phyloP scores from a whole-genome alignment of 2,888 invertebrate species.

The Melitaea athalia region DNA sequence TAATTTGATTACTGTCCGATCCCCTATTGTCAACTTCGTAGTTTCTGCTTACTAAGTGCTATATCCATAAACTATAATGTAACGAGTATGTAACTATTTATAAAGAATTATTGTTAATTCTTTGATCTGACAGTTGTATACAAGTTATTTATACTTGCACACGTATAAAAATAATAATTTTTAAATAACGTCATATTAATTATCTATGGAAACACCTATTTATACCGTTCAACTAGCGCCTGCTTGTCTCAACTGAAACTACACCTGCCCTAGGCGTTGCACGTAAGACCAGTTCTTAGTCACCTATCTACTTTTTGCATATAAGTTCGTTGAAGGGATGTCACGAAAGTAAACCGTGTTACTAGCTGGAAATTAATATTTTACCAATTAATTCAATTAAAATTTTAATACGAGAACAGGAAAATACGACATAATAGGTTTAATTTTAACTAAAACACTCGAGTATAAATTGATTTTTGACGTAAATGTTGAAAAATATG shows the following conservation, averaged over 20 bases:
- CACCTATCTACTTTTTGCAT: slow-evolving; percentile 24
- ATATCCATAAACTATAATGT: no score
- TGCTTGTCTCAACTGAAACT: slow-evolving; percentile 37
- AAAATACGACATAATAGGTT: background rate
- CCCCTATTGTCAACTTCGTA: background rate
- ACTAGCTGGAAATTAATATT: background rate
- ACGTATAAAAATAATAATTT: background rate
- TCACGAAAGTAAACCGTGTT: slow-evolving; percentile 16
- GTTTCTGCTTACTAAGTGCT: background rate
- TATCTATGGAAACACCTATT: slow-evolving; percentile 32
- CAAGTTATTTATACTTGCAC: slow-evolving; percentile 7
- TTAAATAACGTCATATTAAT: slow-evolving; percentile 24
- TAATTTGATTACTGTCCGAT: no score
- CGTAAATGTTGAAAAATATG: background rate
- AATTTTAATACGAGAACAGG: background rate
- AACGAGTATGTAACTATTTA: background rate
- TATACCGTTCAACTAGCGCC: slow-evolving; percentile 33
- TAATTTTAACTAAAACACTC: background rate
- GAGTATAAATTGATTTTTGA: background rate
- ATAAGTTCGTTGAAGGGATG: slow-evolving; percentile 28
- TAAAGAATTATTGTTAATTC: background rate
- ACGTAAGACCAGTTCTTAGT: slow-evolving; percentile 32
- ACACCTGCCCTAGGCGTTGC: slow-evolving; percentile 37
- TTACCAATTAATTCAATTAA: slow-evolving; percentile 1
- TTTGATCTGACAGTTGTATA: background rate